Base-by-base conservation (phyloP, 1,140 invertebrate species). In the Rhagoletis zephyria region DNA sequence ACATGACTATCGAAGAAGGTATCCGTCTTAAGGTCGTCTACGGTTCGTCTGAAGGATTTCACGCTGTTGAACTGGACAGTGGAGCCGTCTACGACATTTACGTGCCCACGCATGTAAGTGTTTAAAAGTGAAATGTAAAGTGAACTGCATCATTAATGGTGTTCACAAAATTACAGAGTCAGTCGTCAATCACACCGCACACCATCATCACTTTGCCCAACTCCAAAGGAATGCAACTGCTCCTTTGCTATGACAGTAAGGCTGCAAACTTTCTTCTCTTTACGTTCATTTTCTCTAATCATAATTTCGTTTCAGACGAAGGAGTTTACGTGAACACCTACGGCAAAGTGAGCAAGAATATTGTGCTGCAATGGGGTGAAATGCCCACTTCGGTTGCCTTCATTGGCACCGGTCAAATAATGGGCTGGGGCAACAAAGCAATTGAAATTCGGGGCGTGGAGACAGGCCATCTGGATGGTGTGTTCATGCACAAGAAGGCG, bases 391-490 rank as follows among this genome's bases (percentile, higher is more conserved):
- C 97, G 51, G 98, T 98, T 86, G 98, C 98, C 16, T 99, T 98
- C 93, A 99, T 99, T 90, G 98, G 98, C 87, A 99, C 98, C 87
- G 98, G 98, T 89, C 98, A 99, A 94, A 99, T 99, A 88, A 99
- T 99, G 99, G 99, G 99, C 87, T 99, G 99, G 99, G 99, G 99
- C 90, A 99, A 99, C 94, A 99, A 99, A 94, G 99, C 99, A 89
- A 99, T 99, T 92, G 99, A 99, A 94, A 96, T 96, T 89, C 94
- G 95, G 89, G 98, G 97, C 90, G 98, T 99, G 19, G 98, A 99
- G 93, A 98, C 97, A 87, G 98, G 98, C 85, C 98, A 99, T 94
- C 95, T 99, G 86, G 98, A 99, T 94, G 98, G 99, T 89, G 99
- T 99, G 16, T 99, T 99, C 92, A 99, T 99, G 99, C 99, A 99